Percentiles rank a stretch among this genome's conserved stretches.
Conservation (phyloP, 2,113 vertebrate species). For the Parotia lawesii region DNA sequence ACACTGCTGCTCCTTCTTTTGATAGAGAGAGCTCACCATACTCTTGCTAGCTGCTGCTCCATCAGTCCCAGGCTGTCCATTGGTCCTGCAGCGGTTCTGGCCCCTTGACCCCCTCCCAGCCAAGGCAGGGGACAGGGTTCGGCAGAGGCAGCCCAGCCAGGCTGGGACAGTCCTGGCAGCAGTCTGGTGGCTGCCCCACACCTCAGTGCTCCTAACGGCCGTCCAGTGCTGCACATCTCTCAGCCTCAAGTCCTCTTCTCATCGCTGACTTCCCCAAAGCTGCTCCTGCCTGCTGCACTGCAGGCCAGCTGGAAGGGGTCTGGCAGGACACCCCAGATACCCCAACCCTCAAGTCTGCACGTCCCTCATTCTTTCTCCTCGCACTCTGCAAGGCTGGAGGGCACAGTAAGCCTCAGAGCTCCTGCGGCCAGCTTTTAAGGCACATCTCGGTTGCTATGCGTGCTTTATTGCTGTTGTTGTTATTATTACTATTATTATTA, state of each 20-base stretch:
- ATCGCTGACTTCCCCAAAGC: background rate
- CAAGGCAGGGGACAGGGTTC: background rate
- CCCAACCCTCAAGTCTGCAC: background rate
- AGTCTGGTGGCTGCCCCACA: background rate
- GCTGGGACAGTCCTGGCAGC: background rate
- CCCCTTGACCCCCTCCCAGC: background rate
- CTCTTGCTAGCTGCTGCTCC: background rate
- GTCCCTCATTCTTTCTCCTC: background rate
- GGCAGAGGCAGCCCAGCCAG: background rate
- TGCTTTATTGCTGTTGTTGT: slow-evolving; percentile 29
- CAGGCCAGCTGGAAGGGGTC: background rate
- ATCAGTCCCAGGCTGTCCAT: background rate
- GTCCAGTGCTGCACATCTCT: background rate
- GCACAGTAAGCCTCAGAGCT: background rate
- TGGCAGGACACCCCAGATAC: background rate
- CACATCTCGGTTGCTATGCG: slow-evolving; percentile 56
- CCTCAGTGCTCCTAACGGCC: background rate
- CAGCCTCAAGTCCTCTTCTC: background rate
- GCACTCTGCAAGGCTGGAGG: background rate
- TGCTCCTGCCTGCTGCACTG: background rate
- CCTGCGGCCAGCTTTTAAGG: slow-evolving; percentile 66
- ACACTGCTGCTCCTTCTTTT: slow-evolving; percentile 7
- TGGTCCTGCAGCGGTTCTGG: background rate
- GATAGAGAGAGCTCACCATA: background rate
- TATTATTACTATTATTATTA: background rate